These are phyloP conservation scores for Aptenodytes patagonicus DNA, from an alignment of 2,113 vertebrate genomes.

Conservation along the genomic window DNA sequence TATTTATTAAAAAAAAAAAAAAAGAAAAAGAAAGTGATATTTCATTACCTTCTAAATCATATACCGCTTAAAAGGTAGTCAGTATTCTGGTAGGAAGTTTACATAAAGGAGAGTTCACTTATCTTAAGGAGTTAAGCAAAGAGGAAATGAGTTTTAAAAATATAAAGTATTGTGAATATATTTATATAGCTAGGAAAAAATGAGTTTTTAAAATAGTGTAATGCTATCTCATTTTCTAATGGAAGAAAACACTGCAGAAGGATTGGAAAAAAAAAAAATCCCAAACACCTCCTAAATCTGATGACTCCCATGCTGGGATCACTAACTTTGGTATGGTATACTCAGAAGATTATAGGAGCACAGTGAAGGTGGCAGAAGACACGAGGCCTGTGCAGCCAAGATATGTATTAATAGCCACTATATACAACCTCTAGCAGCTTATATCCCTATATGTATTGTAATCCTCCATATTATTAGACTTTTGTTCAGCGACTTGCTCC, in stretches of 20 bases:
- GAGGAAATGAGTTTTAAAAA: conserved; percentile 44
- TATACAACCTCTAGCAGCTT: neutral
- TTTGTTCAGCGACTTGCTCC: neutral
- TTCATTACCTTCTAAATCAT: conserved; percentile 64
- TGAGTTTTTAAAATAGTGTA: neutral
- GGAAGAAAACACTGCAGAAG: neutral
- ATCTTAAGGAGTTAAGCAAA: conserved; percentile 17
- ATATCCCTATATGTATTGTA: neutral
- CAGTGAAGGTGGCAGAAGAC: neutral
- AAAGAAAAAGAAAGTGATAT: conserved; percentile 25
- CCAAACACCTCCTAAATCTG: neutral
- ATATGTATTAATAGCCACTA: neutral
- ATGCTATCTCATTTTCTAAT: neutral
- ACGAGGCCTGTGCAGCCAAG: neutral
- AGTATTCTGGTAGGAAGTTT: conserved; percentile 46
- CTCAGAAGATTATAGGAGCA: neutral
- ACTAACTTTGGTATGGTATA: neutral
- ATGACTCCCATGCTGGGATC: neutral
- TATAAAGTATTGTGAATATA: neutral
- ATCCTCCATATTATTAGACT: neutral
- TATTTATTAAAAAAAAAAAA: neutral
- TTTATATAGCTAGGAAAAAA: neutral
- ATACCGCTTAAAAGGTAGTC: conserved; percentile 21
- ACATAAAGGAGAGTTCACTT: conserved; percentile 10
- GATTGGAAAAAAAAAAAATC: neutral